Evolutionary conservation across 2,888 invertebrate genomes (phyloP), one percentile per base, ranked within the genome.

Genomic region (Tetragnatha montana): DNA sequence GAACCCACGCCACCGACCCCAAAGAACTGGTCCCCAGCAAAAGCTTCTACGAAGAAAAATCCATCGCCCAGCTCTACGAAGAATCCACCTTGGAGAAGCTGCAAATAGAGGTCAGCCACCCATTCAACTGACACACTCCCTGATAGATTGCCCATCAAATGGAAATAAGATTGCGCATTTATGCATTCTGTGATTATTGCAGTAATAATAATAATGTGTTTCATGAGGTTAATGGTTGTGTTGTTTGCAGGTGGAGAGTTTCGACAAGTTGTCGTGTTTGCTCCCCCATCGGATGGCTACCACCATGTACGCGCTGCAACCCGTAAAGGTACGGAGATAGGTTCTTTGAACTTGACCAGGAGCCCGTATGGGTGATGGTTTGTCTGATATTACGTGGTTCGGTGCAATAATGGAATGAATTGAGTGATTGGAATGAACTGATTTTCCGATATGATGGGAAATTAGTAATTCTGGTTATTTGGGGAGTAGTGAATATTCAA

Each of bases 61-160:
- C 95, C 7, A 94, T 95, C 0, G 93, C 95, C 0, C 93, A 94
- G 47, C 93, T 96, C 60, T 95, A 95, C 92, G 95, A 95, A 8
- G 94, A 94, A 83, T 94, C 96, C 87, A 96, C 96, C 0, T 95
- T 95, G 91, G 95, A 96, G 92, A 95, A 95, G 86, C 94, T 97
- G 51, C 94, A 95, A 80, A 94, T 97, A 68, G 94, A 95, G 85
- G 94, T 96, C 95, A 87, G 95, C 91, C 49, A 35, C 35, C 35
- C 35, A 35, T 35, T n/a, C 35, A 35, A 35, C 35, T 14, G 14
- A 60, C 14, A 4, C 60, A 60, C 14, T 60, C 4, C 12, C 17
- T 4, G 10, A 60, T 12, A 12, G 60, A 17, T 10, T 60, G 12
- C 60, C 17, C 17, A 10, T 10, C 12, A 60, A 17, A 10, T 60